Base-by-base conservation (phyloP, 2,797 vertebrate species). In the Pygocentrus nattereri region DNA sequence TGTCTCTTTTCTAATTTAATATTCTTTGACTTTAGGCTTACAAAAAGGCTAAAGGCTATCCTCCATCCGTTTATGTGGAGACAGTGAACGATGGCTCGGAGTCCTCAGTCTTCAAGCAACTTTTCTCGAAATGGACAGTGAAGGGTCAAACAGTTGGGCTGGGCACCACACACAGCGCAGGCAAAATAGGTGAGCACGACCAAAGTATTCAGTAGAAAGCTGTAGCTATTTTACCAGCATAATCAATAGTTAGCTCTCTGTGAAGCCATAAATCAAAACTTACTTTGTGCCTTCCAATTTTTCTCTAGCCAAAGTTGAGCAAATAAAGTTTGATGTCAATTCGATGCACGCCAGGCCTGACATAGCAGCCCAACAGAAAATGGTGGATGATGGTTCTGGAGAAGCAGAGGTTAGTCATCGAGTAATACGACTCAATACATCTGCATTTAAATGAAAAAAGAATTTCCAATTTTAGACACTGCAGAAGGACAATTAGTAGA, bases 351-450 rank as follows among this genome's bases (percentile, higher is more conserved):
- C 95, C 65, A 93, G 92, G 76, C 96, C 96, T 5, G 90, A 96
- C 81, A 5, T 95, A 75, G 95, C 96, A 0, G 96, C 96, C 25
- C 93, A 95, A 89, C 92, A 96, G 87, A 96, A 94, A 88, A 97
- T 97, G 96, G 96, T 97, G 75, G 96, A 97, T 2, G 96, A 97
- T 1, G 96, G 96, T 61, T 93, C 93, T 0, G 96, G 96, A 31
- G 93, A 96, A 64, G 91, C 85, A 0, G 90, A 96, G 95, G 96
- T 97, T 83, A 64, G 84, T 76, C 76, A 83, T 65, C 27, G 71
- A 56, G 18, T 54, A 13, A 78, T 56, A 21, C 18, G n/a, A 54
- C 30, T 74, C 23, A 18, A 58, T 31, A 23, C n/a, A 78, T 64
- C 47, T 62, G 5, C 25, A 34, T 71, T 8, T 27, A 67, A 62